Evolutionary conservation across 2,113 vertebrate genomes (phyloP), one percentile per base, ranked within the genome.

Genomic region (Carassius carassius): DNA sequence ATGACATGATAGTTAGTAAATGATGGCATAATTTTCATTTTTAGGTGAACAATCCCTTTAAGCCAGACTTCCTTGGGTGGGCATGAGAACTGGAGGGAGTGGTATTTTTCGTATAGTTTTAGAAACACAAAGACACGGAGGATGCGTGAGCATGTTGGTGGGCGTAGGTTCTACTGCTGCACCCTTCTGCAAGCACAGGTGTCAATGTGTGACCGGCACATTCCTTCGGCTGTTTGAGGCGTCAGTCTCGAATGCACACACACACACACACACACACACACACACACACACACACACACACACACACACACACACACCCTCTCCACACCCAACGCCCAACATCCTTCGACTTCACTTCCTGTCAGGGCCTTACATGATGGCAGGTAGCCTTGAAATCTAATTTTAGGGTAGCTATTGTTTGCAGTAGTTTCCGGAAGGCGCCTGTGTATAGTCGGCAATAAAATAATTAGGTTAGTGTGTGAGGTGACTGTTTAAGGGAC

Each of bases 321-420:
- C 63, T 85, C 82, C 87, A 86, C 87, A 69, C 87, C 84, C 89
- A 56, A 51, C 37, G 29, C 74, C 60, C 69, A 54, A 83, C 78
- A 69, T 60, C 85, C 82, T 87, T 78, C 32, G 13, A 72, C 81
- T 81, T 65, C 82, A 74, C 80, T 89, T 89, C 86, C 86, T 85
- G 73, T 82, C 8, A 37, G 85, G 56, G 72, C 13, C 83, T 82
- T 77, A 67, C 67, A 84, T 84, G 76, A 75, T 73, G 70, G 49
- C 85, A 82, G 83, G 82, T 90, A 89, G 87, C 88, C 89, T 91
- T 92, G 90, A 90, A 86, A 60, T 83, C 88, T 90, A 90, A 90
- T 87, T 92, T 92, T 90, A 92, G 90, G 81, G 86, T 7, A 29
- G 86, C 89, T 83, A 91, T 89, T 89, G 88, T 92, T 89, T 86